Base-by-base conservation (phyloP, 2,888 invertebrate species). In the Agapostemon virescens region DNA sequence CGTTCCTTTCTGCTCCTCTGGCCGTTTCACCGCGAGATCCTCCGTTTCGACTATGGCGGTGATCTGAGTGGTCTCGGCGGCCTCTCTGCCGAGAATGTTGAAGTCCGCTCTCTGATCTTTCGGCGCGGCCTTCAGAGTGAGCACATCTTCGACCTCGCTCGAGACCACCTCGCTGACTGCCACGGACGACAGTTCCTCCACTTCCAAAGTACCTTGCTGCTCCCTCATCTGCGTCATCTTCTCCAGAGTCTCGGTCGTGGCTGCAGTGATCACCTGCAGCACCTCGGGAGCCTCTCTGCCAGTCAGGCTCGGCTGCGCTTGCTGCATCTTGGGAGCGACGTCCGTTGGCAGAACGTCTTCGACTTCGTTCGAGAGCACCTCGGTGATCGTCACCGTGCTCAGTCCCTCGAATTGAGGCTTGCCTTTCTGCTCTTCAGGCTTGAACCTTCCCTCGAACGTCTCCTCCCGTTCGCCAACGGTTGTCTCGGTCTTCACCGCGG, bases 281-380 rank as follows among this genome's bases (percentile, higher is more conserved):
- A 92, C 92, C 88, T 93, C 90, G 11, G 93, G 93, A 68, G 92
- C 90, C 85, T 93, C 93, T 86, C 92, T 90, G 11, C 92, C 90
- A 0, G 77, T 78, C 6, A 91, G 75, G 40, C 83, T 85, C 26
- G 92, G 88, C 79, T 87, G 86, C 15, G 91, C 92, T 42, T 84
- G 89, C 23, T 87, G 89, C 38, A 75, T 81, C 33, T 82, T 87
- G 3, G 90, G 91, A 63, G 79, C 75, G 42, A 86, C 76, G 5
- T 58, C 68, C 42, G 52, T 73, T 26, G 82, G 84, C 0, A 91
- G 70, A 20, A 72, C 30, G 9, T 86, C 79, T 76, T 90, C 91
- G 13, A 75, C 74, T 77, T 91, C 91, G 58, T 86, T 88, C 1
- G 87, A 87, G 42, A 88, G 67, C 40, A 86, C 77, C 71, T 91